These are phyloP conservation scores for Nannoperca obscura DNA, from an alignment of 2,797 vertebrate genomes.

Conservation along the genomic window DNA sequence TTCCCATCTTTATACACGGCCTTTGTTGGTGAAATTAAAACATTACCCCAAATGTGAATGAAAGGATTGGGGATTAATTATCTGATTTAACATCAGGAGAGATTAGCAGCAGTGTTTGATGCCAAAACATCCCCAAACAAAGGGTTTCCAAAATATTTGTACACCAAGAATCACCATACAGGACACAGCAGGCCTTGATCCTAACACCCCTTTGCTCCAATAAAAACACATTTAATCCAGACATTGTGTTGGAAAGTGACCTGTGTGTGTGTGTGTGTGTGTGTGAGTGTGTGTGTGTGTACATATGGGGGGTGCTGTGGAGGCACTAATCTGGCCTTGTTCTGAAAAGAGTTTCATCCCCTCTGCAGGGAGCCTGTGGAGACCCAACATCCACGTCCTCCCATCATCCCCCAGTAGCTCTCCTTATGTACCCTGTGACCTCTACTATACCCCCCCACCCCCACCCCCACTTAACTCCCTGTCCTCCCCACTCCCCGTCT, in stretches of 20 bases:
- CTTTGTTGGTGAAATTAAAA: constrained; percentile 27
- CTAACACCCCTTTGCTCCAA: constrained; percentile 24
- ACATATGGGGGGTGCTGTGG: background rate
- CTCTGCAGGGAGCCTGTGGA: constrained; percentile 48
- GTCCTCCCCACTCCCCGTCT: background rate
- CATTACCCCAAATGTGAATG: constrained; percentile 11
- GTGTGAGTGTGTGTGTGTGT: constrained; percentile 39
- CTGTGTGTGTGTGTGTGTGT: constrained; percentile 28
- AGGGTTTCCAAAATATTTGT: background rate
- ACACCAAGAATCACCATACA: constrained; percentile 6
- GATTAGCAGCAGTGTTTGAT: constrained; percentile 39
- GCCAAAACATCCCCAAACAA: constrained; percentile 38
- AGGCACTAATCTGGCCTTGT: constrained; percentile 61
- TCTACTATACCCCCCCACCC: background rate
- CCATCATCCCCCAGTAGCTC: constrained; percentile 4
- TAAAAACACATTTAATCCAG: constrained; percentile 50
- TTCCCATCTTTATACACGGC: background rate
- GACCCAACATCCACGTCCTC: constrained; percentile 15
- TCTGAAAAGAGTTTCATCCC: constrained; percentile 61
- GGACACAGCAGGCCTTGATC: constrained; percentile 14
- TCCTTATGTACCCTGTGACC: constrained; percentile 25
- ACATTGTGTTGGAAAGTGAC: constrained; percentile 43
- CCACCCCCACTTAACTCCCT: constrained; percentile 17
- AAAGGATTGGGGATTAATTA: constrained; percentile 26
- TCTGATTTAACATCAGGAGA: constrained; percentile 31